phyloP scores from a whole-genome alignment of 2,888 invertebrate species.

The Brachypalpus laphriformis region DNA sequence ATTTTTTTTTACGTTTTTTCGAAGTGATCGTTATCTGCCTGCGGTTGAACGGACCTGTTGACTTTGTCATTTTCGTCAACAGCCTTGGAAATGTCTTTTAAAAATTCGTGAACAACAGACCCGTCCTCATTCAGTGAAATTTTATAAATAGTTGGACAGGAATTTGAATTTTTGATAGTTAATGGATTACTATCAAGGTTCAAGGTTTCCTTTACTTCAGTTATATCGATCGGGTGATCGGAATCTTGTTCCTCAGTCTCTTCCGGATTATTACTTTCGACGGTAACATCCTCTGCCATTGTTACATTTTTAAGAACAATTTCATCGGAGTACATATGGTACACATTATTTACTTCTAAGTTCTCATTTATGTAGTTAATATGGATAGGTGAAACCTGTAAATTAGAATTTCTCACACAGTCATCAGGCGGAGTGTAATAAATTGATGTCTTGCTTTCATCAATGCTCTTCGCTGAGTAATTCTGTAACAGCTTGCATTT shows the following conservation, averaged over 20 bases:
- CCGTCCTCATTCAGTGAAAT: constrained; percentile 80
- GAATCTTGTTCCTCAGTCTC: background rate
- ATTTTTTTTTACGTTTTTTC: constrained; percentile 26
- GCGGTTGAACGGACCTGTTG: constrained; percentile 1
- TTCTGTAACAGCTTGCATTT: constrained; percentile 79
- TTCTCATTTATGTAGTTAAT: constrained; percentile 82
- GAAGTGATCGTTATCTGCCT: background rate
- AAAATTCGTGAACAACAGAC: constrained; percentile 79
- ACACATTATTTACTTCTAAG: constrained; percentile 76
- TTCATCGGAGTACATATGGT: constrained; percentile 18
- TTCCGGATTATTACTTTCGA: background rate
- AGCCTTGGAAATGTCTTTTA: constrained; percentile 76
- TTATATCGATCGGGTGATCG: constrained; percentile 44
- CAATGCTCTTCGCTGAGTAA: constrained; percentile 77
- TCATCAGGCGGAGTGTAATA: constrained; percentile 89
- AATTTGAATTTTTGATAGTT: constrained; percentile 80
- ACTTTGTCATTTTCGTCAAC: constrained; percentile 14
- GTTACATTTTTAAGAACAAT: constrained; percentile 2
- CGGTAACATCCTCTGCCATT: background rate
- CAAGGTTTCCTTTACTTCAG: constrained; percentile 70
- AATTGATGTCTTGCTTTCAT: constrained; percentile 88
- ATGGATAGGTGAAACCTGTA: constrained; percentile 84
- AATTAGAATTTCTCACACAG: constrained; percentile 77
- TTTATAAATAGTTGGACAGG: constrained; percentile 81
- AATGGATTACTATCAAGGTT: constrained; percentile 31